phyloP scores from a whole-genome alignment of 1,140 invertebrate species.

The Heliconius nattereri region DNA sequence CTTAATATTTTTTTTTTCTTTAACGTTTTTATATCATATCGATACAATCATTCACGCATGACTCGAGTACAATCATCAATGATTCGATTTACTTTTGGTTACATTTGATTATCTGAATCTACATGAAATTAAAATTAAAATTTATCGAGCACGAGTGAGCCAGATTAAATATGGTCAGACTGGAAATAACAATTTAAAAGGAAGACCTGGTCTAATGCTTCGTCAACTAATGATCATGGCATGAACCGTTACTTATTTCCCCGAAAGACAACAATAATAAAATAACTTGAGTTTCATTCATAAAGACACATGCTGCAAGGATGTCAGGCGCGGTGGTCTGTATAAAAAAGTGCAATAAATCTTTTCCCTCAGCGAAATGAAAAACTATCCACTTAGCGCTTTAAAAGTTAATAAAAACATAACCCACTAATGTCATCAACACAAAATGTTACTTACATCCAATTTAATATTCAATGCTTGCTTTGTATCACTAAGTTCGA shows the following conservation, averaged over 20 bases:
- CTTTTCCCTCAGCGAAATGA: constrained; percentile 46
- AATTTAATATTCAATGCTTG: constrained; percentile 40
- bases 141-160: background rate
- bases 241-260: constrained; percentile 36
- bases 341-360: constrained; percentile 60
- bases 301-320: constrained; percentile 25
- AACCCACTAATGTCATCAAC: constrained; percentile 30
- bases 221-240: constrained; percentile 26
- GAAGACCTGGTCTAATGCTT: background rate
- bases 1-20: background rate
- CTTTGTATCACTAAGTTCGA: constrained; percentile 26
- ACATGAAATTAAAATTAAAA: background rate
- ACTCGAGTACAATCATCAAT: constrained; percentile 3
- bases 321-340: constrained; percentile 61
- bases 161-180: background rate
- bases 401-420: constrained; percentile 54
- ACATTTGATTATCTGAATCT: background rate
- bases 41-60: constrained; percentile 7
- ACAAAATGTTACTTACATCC: background rate
- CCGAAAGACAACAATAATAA: constrained; percentile 33
- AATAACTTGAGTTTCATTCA: constrained; percentile 47
- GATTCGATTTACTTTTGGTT: constrained; percentile 5
- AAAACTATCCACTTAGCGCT: constrained; percentile 62
- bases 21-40: background rate
- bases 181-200: background rate